Evolutionary conservation across 2,797 vertebrate genomes (phyloP), one percentile per base, ranked within the genome.

Genomic region (Neopelma chrysocephalum): DNA sequence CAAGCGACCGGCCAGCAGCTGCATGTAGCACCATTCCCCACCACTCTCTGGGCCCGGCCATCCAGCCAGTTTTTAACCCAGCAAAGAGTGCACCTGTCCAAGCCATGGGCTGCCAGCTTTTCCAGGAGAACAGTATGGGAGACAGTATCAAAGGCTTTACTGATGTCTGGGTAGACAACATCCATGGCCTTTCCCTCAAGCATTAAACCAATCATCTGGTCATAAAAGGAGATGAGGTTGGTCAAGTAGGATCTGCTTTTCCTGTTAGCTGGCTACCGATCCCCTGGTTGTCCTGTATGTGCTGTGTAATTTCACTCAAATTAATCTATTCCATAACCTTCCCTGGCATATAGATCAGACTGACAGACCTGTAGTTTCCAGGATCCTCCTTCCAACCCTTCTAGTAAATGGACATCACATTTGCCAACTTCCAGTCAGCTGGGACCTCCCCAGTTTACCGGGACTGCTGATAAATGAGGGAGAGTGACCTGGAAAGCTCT

Each of bases 271-370:
- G 57, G 34, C 34, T 38, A 23, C 34, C 38, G 25, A 38, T 60
- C n/a, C 34, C 15, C 34, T 60, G 36, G 25, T 60, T 38, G 34
- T 60, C 25, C 25, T 38, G 25, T 25, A 60, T 16, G 8, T 38
- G 25, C 34, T 38, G 36, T 38, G 25, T 38, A 16, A 60, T 60
- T 26, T 60, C 25, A 38, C 34, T 38, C 25, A 60, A 26, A 27
- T 12, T 36, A 26, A 60, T 45, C 62, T 47, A 25, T 25, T 51
- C n/a, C 25, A 8, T 18, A 45, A 5, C 16, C 32, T 54, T 42
- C 18, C 19, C 0, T 38, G 0, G 3, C 34, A 27, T 22, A 1
- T 0, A 40, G 34, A 17, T 9, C 54, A 47, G 47, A 62, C 69
- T 75, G 69, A 15, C 34, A 60, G 47, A 12, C 8, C 54, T 60